Conservation (phyloP, 1,140 invertebrate genomes). For the Drosophila bocqueti region DNA sequence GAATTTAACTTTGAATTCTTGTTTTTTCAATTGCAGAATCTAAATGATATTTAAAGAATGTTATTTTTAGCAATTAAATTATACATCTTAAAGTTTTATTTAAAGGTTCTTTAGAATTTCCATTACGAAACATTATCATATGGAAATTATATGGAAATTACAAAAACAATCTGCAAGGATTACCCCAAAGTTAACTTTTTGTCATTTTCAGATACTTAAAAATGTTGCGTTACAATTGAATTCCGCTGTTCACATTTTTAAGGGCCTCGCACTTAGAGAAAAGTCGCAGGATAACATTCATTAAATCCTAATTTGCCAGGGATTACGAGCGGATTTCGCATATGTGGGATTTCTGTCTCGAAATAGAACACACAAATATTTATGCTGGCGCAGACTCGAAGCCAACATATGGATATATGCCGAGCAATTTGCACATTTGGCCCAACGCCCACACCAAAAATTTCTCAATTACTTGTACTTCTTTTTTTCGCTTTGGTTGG, state of each 20-base stretch:
- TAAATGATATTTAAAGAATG: neutral
- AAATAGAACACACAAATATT: conserved; percentile 17
- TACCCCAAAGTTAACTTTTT: neutral
- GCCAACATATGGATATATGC: conserved; percentile 21
- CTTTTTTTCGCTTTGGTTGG: conserved; percentile 33
- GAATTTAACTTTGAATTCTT: neutral
- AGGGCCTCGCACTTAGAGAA: conserved; percentile 27
- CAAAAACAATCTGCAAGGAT: neutral
- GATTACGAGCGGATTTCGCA: conserved; percentile 46
- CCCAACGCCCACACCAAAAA: conserved; percentile 50
- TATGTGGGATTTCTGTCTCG: conserved; percentile 40
- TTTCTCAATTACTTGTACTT: conserved; percentile 55
- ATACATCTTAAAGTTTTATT: too few species aligned
- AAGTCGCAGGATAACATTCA: conserved; percentile 52
- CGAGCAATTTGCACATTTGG: conserved; percentile 47
- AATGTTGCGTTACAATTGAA: conserved; percentile 35
- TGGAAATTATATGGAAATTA: too few species aligned
- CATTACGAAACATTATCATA: neutral
- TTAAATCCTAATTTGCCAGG: conserved; percentile 59
- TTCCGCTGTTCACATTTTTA: conserved; percentile 14
- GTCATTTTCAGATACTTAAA: conserved; percentile 14
- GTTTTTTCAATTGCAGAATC: neutral
- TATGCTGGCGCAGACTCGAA: conserved; percentile 1
- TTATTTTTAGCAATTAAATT: too few species aligned
- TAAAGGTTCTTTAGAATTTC: neutral